Evolutionary conservation across 2,888 invertebrate genomes (phyloP), one percentile per base, ranked within the genome.

Genomic region (Caprella mutica): DNA sequence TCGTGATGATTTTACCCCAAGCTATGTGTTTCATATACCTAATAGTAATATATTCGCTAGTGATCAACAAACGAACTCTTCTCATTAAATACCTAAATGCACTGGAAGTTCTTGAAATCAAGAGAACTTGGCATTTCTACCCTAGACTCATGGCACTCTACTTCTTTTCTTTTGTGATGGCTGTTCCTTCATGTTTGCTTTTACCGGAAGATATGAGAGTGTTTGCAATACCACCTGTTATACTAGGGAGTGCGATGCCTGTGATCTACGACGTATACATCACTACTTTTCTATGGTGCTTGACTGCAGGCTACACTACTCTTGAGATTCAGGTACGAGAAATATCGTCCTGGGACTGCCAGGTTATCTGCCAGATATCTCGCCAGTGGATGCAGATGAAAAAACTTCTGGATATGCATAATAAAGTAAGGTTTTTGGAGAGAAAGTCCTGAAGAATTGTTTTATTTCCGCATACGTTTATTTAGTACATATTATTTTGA

Each of bases 1-100:
- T 48, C 27, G 26, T 48, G 12, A 29, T 48, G n/a, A 24, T 48
- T n/a, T 30, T 48, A 9, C 48, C 48, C 3, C 29, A 27, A 9
- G 19, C 33, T n/a, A 9, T 48, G n/a, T 27, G 48, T 30, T 48
- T 48, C 17, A 14, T 48, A 30, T 48, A 48, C 48, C 19, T 48
- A 5, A 5, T 30, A 17, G 19, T 30, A 5, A 24, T 29, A 30
- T 19, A 19, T 5, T 29, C 19, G 6, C 33, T 30, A 6, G 19
- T 30, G 4, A 21, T 48, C 26, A 21, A 30, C 21, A 27, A 48
- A n/a, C 48, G 48, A 12, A n/a, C 17, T 19, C 27, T 21, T 21
- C n/a, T 48, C 12, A 9, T 9, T 17, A 21, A 26, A 3, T 48
- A 48, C 48, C 29, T 48, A 30, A 48, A 27, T 5, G 48, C 48